Base-by-base conservation (phyloP, 2,797 vertebrate genomes). In the Galagoides demidoff region DNA sequence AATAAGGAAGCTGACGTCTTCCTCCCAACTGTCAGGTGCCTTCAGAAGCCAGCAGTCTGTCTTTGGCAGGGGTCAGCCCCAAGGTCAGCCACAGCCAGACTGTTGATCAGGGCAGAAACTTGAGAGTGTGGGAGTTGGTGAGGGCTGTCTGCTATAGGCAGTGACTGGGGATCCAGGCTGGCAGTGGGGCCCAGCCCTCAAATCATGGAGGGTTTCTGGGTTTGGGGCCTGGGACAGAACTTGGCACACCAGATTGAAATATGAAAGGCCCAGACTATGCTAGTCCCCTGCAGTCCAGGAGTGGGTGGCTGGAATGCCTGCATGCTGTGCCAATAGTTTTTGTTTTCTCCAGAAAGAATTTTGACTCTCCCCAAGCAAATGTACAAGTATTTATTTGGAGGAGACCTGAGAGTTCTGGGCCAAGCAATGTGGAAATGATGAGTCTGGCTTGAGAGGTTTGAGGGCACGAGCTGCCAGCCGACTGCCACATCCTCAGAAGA, bases 311-410 rank as follows among this genome's bases (percentile, higher is more conserved):
- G 61, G 57, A 31, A 31, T 39, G 89, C 68, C 66, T 2, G 22
- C 2, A 39, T 20, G 27, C 82, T 25, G 83, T 70, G 39, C 23
- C 31, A 25, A 78, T 43, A 25, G 17, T 52, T 73, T 70, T 16
- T 77, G 7, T 82, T 77, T 92, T 92, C n/a, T 87, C 34, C 45
- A 77, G 63, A 77, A 74, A 68, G 83, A 78, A 49, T 73, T 66
- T 70, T 70, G 39, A 25, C 37, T 43, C 17, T 93, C 71, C 20
- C 49, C 17, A 16, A 74, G 73, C 17, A 77, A 61, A 52, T 89
- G 8, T 16, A 10, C 7, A 39, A 25, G 23, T 20, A 66, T 87
- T 89, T 20, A 71, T 87, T 89, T 19, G 19, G 2, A 7, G 91
- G 85, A 57, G 63, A 70, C n/a, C 63, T 81, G 31, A 49, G 45